Base-by-base conservation (phyloP, 2,888 invertebrate species). In the Drosophila siamana region DNA sequence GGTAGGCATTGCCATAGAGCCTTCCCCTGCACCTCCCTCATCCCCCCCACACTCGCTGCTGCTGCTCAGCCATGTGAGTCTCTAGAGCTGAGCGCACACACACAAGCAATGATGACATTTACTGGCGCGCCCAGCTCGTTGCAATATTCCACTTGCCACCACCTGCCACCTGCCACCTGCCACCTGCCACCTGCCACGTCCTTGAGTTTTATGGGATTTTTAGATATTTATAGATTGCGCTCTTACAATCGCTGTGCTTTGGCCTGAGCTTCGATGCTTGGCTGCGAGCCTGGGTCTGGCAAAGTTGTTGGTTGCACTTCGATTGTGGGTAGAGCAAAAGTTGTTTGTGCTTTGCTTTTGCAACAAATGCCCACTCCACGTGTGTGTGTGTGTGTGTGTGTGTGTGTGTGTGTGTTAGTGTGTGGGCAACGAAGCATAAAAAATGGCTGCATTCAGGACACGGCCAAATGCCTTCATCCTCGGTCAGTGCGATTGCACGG, bases 201-300 rank as follows among this genome's bases (percentile, higher is more conserved):
- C 78, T 66, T 66, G 86, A 86, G 74, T 83, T 82, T 82, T 82
- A 82, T 86, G 80, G 78, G 84, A 80, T 80, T 85, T 69, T 83
- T 74, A 84, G 85, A 86, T 83, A 86, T 83, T 83, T 86, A 83
- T 86, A 85, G 83, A 86, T 83, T 78, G 85, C 75, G 73, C 78
- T 70, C 70, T 63, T 60, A 60, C 74, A 74, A 74, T 63, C 74
- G 77, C 60, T 56, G 63, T 67, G 66, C 59, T 62, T 44, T 19
- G 50, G 38, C 33, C 33, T 40, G 44, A 7, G 33, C 4, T 28
- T 15, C 4, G 22, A 22, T n/a, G n/a, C n/a, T n/a, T n/a, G n/a
- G n/a, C n/a, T n/a, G n/a, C n/a, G n/a, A n/a, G n/a, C 19, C 22
- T 46, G 33, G 24, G 15, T 48, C 44, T 51, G 24, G 33, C 15